Base-by-base conservation (phyloP, 2,113 vertebrate species). In the Aleadryas rufinucha region DNA sequence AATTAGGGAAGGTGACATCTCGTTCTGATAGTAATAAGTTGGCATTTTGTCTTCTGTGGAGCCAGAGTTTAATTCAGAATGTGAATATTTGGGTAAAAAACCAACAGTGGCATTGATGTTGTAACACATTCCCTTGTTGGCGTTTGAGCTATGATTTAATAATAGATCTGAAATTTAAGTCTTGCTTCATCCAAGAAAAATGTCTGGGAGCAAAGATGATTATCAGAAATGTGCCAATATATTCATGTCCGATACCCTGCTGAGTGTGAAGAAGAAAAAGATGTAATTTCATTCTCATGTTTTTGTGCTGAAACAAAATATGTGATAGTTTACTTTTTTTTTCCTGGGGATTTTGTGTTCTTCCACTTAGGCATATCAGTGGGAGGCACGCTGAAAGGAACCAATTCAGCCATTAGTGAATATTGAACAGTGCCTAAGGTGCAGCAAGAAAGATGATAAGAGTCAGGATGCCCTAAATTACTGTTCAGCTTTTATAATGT, bases 251-350 rank as follows among this genome's bases (percentile, higher is more conserved):
- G 4, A 35, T 90, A 84, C 35, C 75, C 77, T 60, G 23, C 61
- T 84, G 84, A 91, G 86, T 92, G 76, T 89, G 81, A 87, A 90
- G 94, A 90, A 82, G 86, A 56, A 93, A 91, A 95, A 79, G 79
- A 71, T 75, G 88, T 79, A 56, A 87, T 92, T 91, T 85, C 72
- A 44, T 92, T 81, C 47, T 90, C 10, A 2, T 93, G 64, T 45
- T 89, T 95, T 95, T 86, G n/a, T 89, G 53, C 84, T 87, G 93
- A 82, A 92, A 84, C 63, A 74, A 91, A 93, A 80, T 52, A 74
- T 33, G 14, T 69, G 63, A 49, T 69, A 76, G 79, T 44, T 95
- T 37, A n/a, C 22, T 27, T 61, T 50, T 35, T 37, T 86, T 74
- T 28, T 30, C 37, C 44, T 84, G 83, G 83, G 64, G 83, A 68